Evolutionary conservation across 2,888 invertebrate genomes (phyloP), one percentile per base, ranked within the genome.

Genomic region (Drosophila lutescens): DNA sequence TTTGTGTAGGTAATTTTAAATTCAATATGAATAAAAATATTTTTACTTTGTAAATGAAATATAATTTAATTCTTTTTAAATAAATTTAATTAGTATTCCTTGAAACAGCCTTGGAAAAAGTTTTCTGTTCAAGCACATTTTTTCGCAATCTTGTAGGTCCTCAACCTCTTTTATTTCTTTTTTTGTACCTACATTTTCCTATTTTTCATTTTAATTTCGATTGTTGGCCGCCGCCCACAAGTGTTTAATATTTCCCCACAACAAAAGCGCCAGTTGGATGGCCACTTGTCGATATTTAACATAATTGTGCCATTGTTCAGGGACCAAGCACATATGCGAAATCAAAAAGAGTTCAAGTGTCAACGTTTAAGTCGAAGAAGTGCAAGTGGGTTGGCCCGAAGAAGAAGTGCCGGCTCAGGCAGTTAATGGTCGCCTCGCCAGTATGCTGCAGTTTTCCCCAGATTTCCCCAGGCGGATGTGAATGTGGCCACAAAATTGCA

Each of bases 201-300:
- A 61, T 54, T 67, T 66, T 78, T 74, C 2, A 47, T 32, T 46
- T 30, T 15, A 17, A 15, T 32, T 78, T 59, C 72, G 66, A 69
- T 70, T 47, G 54, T 47, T 23, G 55, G 43, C 3, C 46, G 36
- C 44, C 46, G 26, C 20, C 13, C 49, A 59, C 81, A 84, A 85
- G 85, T 84, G 77, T 68, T 86, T 85, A 85, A 85, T 85, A 84
- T 77, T 77, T 74, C 74, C 17, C 76, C 71, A 68, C 56, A 80
- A 83, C 83, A 80, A 80, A 83, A 83, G 80, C 72, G 43, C 51
- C 56, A 43, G n/a, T 59, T 77, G 57, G 72, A 71, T 40, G 41
- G 61, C 77, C 79, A 88, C 89, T 89, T 89, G 89, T 88, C 89
- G 89, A 89, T 89, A 89, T 89, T 89, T 89, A 89, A 89, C 88